phyloP scores from a whole-genome alignment of 2,113 vertebrate genomes.

The human (Homo sapiens) region DNA sequence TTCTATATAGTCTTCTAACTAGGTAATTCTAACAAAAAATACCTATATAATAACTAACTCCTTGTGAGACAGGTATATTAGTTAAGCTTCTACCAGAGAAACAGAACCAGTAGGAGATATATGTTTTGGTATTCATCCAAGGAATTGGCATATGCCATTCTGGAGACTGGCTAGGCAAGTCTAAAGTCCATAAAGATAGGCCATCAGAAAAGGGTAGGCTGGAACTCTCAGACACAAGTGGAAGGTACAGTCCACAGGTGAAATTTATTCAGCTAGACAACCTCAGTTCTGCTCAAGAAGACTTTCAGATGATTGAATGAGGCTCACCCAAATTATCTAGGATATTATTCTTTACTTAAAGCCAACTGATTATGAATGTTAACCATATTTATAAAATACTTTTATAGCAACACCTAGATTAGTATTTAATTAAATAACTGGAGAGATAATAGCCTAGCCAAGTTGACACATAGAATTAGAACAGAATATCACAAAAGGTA shows the following conservation, averaged over 20 bases:
- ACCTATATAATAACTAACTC: background rate
- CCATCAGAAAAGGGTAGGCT: background rate
- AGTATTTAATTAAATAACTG: background rate
- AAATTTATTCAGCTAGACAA: background rate
- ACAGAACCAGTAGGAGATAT: background rate
- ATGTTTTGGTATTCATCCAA: background rate
- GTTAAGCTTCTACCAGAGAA: background rate
- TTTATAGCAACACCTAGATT: background rate
- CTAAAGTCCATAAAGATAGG: background rate
- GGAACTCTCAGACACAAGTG: background rate
- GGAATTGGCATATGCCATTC: background rate
- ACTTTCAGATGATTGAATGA: background rate
- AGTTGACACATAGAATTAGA: background rate
- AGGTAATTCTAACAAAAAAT: background rate
- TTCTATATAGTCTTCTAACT: background rate
- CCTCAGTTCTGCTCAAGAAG: background rate
- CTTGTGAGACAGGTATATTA: background rate
- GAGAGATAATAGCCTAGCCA: background rate
- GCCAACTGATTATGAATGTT: background rate
- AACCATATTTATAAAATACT: background rate
- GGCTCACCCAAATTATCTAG: background rate
- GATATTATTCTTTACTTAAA: background rate
- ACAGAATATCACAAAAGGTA: background rate
- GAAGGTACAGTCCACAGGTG: background rate
- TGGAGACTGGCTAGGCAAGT: background rate